These are phyloP conservation scores for Nipponia nippon DNA, from an alignment of 2,113 vertebrate genomes.

Conservation along the genomic window DNA sequence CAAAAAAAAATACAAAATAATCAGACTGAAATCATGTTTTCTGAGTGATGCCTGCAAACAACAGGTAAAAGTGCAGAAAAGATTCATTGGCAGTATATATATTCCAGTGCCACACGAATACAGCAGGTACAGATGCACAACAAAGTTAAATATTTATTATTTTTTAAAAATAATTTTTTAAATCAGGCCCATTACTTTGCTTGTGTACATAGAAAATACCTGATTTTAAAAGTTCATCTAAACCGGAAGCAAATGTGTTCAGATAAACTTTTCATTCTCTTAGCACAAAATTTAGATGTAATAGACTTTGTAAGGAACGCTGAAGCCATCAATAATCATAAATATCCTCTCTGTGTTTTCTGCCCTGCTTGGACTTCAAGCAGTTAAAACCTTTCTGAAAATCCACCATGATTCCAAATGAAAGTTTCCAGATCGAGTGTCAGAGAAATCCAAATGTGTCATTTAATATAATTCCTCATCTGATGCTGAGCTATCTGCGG, in stretches of 20 bases:
- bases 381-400: not conserved
- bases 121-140: not conserved
- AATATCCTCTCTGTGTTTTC: not conserved
- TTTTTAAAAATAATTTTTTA: not conserved
- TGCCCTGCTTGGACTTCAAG: not conserved
- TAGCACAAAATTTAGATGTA: not conserved
- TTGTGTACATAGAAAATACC: not conserved
- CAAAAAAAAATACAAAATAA: not conserved
- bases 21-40: not conserved
- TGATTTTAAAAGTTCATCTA: not conserved
- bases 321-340: not conserved
- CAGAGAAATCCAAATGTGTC: not conserved
- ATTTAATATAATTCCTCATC: not conserved
- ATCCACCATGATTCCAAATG: not conserved
- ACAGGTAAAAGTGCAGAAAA: not conserved
- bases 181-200: not conserved
- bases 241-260: not conserved
- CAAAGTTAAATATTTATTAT: not conserved
- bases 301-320: not conserved
- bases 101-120: not conserved
- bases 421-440: not conserved
- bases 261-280: not conserved
- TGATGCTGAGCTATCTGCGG: not conserved
- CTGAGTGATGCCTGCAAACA: not conserved
- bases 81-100: not conserved